A percentile compares a stretch with the other conserved stretches of the same genome.
These are phyloP conservation scores for Axea sp. DNA, from an alignment of 2,888 invertebrate species.

Conservation along the genomic window DNA sequence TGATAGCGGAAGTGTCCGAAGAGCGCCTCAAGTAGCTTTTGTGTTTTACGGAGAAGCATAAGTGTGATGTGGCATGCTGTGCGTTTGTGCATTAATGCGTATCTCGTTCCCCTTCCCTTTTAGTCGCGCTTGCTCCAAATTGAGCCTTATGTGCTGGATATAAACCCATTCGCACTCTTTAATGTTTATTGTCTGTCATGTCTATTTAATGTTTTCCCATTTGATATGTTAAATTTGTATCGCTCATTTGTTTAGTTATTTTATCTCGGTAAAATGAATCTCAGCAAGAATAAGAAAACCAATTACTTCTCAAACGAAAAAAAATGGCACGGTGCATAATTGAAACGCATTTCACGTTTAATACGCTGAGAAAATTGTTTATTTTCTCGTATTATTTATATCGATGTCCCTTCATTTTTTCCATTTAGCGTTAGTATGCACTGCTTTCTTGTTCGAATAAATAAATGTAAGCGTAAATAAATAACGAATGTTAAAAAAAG, in stretches of 20 bases:
- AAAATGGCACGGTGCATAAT: too few relatives aligned
- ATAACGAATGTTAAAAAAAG: too few relatives aligned
- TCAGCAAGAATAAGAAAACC: too few relatives aligned
- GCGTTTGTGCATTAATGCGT: conserved; percentile 73
- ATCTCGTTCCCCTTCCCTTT: conserved; percentile 53
- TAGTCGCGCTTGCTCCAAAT: conserved; percentile 71
- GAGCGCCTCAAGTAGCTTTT: conserved; percentile 59
- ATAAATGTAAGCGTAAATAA: too few relatives aligned
- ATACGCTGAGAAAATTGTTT: too few relatives aligned
- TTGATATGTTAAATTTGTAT: conserved; percentile 47
- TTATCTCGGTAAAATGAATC: too few relatives aligned
- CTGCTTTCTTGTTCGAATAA: too few relatives aligned
- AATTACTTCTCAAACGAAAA: too few relatives aligned
- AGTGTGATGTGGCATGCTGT: conserved; percentile 60
- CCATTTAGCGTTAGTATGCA: too few relatives aligned
- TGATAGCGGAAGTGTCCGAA: conserved; percentile 59
- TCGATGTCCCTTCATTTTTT: too few relatives aligned
- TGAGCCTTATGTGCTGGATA: conserved; percentile 68
- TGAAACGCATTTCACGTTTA: too few relatives aligned
- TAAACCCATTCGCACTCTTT: conserved; percentile 69
- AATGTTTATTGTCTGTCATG: conserved; percentile 49
- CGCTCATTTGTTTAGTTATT: conserved; percentile 45
- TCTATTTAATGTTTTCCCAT: conserved; percentile 35
- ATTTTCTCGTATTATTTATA: too few relatives aligned
- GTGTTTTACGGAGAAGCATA: conserved; percentile 48